These are phyloP conservation scores for Ennomos quercinarius DNA, from an alignment of 2,888 invertebrate genomes.

Conservation along the genomic window DNA sequence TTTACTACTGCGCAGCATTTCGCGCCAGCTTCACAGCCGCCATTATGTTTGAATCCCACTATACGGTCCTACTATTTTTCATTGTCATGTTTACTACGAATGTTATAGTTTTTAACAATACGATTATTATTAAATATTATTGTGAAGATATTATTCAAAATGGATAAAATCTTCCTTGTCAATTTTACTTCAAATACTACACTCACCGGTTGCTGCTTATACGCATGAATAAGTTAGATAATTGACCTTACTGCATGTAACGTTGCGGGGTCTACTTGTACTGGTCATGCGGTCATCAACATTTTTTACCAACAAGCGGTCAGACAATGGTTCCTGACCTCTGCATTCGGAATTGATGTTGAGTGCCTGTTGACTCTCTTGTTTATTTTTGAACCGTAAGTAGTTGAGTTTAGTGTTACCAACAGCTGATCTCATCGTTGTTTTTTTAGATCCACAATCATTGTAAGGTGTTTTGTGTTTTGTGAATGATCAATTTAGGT, in stretches of 20 bases:
- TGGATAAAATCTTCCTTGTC: too few relatives aligned
- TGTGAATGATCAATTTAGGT: conserved; percentile 18
- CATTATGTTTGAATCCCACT: too few relatives aligned
- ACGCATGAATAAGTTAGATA: too few relatives aligned
- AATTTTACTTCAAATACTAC: too few relatives aligned
- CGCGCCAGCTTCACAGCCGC: too few relatives aligned
- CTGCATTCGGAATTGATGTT: conserved; percentile 56
- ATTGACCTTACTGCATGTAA: conserved; percentile 8
- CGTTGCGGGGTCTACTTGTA: conserved; percentile 45
- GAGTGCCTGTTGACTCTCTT: conserved; percentile 65
- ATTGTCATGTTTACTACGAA: too few relatives aligned
- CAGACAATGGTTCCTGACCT: conserved; percentile 73
- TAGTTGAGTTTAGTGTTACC: conserved; percentile 26
- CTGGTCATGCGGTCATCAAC: conserved; percentile 43
- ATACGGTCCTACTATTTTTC: too few relatives aligned
- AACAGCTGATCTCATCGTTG: conserved; percentile 34
- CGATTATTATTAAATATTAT: too few relatives aligned
- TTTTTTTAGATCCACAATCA: conserved; percentile 33
- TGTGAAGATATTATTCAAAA: too few relatives aligned
- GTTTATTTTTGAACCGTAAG: conserved; percentile 57
- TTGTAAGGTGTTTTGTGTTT: conserved; percentile 24
- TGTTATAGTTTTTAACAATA: too few relatives aligned
- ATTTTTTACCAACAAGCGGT: conserved; percentile 45
- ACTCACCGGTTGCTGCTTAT: too few relatives aligned
- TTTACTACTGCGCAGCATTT: too few relatives aligned